These are phyloP conservation scores for Apodemus sylvaticus DNA, from an alignment of 2,113 vertebrate species.

Conservation along the genomic window DNA sequence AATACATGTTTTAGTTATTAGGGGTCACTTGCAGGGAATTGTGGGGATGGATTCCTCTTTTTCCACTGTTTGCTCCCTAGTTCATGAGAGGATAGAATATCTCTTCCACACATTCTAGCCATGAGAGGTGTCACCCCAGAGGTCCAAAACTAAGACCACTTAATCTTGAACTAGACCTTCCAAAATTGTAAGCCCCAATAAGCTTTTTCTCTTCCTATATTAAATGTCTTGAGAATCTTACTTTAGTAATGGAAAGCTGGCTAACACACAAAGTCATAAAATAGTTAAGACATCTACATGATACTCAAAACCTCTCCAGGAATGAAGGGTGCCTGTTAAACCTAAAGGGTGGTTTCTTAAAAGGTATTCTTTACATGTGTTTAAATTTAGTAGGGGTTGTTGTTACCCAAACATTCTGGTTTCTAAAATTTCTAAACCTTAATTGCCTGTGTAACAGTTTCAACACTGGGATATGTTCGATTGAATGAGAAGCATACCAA, in stretches of 20 bases:
- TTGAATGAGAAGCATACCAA: neutral
- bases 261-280: neutral
- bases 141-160: neutral
- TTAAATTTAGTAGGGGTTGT: neutral
- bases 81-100: neutral
- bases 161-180: neutral
- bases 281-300: neutral
- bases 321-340: neutral
- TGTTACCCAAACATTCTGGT: neutral
- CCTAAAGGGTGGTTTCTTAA: neutral
- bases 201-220: neutral
- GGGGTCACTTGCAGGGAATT: neutral
- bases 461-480: neutral
- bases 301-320: neutral
- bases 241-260: neutral
- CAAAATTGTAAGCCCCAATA: neutral
- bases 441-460: neutral
- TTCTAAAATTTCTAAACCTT: neutral
- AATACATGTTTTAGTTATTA: neutral
- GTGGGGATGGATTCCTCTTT: neutral
- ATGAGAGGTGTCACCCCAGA: neutral
- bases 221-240: neutral
- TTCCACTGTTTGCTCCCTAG: neutral
- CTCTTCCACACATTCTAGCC: neutral
- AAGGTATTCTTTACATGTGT: neutral